Percentiles rank a stretch among this genome's conserved stretches.
Evolutionary conservation across 2,888 invertebrate genomes (phyloP).

Genomic region (Ennomos quercinarius): DNA sequence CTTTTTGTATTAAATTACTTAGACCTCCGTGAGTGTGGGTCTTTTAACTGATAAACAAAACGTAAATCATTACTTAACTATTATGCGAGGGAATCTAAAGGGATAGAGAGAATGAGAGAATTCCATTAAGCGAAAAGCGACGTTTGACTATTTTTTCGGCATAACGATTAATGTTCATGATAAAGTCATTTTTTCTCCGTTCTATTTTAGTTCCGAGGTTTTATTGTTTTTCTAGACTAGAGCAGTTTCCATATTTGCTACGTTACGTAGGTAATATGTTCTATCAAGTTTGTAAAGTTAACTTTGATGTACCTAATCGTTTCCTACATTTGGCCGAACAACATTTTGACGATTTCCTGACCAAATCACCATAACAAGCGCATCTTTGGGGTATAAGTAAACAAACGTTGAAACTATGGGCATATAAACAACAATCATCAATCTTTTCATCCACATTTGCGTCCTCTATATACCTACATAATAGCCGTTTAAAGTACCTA

Average conservation of each 20-base stretch:
- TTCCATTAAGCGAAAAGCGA: constrained; percentile 31
- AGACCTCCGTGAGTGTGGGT: constrained; percentile 16
- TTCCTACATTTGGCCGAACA: too few relatives aligned
- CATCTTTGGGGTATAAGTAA: too few relatives aligned
- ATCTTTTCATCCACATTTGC: too few relatives aligned
- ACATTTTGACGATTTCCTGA: too few relatives aligned
- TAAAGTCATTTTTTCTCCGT: constrained; percentile 22
- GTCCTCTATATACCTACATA: too few relatives aligned
- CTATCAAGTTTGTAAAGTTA: too few relatives aligned
- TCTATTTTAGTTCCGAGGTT: constrained; percentile 10
- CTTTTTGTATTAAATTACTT: constrained; percentile 24
- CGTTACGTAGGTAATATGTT: too few relatives aligned
- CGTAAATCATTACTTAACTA: constrained; percentile 38
- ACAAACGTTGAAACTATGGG: too few relatives aligned
- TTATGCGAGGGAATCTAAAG: constrained; percentile 28
- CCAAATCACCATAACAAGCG: too few relatives aligned
- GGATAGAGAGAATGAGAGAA: constrained; percentile 29
- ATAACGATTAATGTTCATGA: constrained; percentile 36
- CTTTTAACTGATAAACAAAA: constrained; percentile 35
- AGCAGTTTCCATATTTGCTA: constrained; percentile 1
- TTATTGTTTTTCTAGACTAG: constrained; percentile 6
- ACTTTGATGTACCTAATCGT: too few relatives aligned
- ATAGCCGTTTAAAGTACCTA: too few relatives aligned
- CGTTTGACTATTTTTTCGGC: constrained; percentile 30
- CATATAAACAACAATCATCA: too few relatives aligned